Conservation (phyloP, 2,888 invertebrate genomes). For the Pandemis corylana region DNA sequence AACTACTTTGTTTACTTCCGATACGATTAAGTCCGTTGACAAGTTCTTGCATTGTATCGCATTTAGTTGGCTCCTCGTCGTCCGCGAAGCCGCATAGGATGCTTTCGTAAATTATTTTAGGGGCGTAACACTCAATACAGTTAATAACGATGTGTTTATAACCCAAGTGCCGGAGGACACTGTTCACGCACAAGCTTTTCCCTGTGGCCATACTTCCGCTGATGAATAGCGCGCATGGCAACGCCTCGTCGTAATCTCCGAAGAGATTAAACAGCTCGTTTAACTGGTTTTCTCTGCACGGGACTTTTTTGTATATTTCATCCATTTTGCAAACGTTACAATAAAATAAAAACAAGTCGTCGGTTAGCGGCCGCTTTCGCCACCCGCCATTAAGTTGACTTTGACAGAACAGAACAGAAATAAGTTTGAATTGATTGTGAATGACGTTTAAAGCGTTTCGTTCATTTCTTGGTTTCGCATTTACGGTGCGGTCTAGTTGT, state of each 20-base stretch:
- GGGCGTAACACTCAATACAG: constrained; percentile 92
- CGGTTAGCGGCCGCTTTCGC: constrained; percentile 24
- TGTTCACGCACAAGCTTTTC: constrained; percentile 89
- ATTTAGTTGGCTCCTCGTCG: constrained; percentile 77
- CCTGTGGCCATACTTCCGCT: constrained; percentile 94
- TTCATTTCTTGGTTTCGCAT: constrained; percentile 8
- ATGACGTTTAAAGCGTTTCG: constrained; percentile 45
- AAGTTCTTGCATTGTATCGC: constrained; percentile 89
- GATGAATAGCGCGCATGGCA: constrained; percentile 89
- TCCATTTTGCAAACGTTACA: constrained; percentile 71
- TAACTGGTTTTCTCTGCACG: constrained; percentile 81
- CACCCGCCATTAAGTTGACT: constrained; percentile 23
- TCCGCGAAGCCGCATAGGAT: constrained; percentile 86
- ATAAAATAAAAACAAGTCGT: constrained; percentile 25
- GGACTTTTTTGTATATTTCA: constrained; percentile 73
- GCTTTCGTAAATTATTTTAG: constrained; percentile 90
- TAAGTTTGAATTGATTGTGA: too few species aligned
- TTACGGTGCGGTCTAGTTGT: constrained; percentile 51
- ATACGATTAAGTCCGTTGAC: constrained; percentile 77
- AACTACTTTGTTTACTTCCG: constrained; percentile 54
- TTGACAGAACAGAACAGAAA: constrained; percentile 26
- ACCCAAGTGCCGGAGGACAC: constrained; percentile 84
- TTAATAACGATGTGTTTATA: constrained; percentile 88
- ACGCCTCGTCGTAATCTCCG: constrained; percentile 85
- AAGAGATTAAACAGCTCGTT: constrained; percentile 78